These are phyloP conservation scores for Drosophila chauvacae DNA, from an alignment of 1,140 invertebrate genomes.

Conservation along the genomic window DNA sequence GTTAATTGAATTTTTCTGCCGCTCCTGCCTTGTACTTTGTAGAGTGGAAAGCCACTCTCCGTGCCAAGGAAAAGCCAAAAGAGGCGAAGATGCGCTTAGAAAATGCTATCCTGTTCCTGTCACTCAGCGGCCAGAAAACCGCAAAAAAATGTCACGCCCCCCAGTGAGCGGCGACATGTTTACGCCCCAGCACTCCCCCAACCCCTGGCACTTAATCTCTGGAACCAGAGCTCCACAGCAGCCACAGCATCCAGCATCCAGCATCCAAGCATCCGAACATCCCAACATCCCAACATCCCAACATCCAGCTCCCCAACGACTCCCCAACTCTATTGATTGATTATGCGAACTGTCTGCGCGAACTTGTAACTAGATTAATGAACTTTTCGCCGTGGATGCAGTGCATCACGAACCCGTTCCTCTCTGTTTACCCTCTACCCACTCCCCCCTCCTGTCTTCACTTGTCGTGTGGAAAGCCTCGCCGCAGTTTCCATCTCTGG, in stretches of 20 bases:
- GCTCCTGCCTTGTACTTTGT: neutral
- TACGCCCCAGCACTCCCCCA: slow-evolving; percentile 13
- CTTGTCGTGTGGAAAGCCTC: slow-evolving; percentile 9
- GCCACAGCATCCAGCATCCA: neutral
- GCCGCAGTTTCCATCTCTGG: slow-evolving; percentile 1
- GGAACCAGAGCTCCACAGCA: neutral
- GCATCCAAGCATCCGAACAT: neutral
- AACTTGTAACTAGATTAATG: slow-evolving; percentile 84
- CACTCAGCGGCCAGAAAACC: slow-evolving; percentile 37
- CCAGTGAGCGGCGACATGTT: slow-evolving; percentile 26
- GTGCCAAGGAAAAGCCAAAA: slow-evolving; percentile 1
- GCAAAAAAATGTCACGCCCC: slow-evolving; percentile 25
- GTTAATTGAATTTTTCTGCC: slow-evolving; percentile 7
- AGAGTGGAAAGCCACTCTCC: too few species aligned
- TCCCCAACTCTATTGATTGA: slow-evolving; percentile 71
- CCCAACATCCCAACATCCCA: neutral
- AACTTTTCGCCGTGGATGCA: slow-evolving; percentile 72
- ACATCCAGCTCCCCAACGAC: neutral
- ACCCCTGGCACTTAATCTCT: slow-evolving; percentile 2
- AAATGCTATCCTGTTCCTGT: slow-evolving; percentile 49
- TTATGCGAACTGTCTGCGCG: slow-evolving; percentile 81
- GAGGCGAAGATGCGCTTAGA: slow-evolving; percentile 20
- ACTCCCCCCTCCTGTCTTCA: neutral
- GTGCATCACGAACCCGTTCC: slow-evolving; percentile 28
- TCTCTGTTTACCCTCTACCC: neutral